Percentiles rank a stretch among this genome's conserved stretches.
Evolutionary conservation across 2,888 invertebrate genomes (phyloP).

Genomic region (Leucophenga maculata): DNA sequence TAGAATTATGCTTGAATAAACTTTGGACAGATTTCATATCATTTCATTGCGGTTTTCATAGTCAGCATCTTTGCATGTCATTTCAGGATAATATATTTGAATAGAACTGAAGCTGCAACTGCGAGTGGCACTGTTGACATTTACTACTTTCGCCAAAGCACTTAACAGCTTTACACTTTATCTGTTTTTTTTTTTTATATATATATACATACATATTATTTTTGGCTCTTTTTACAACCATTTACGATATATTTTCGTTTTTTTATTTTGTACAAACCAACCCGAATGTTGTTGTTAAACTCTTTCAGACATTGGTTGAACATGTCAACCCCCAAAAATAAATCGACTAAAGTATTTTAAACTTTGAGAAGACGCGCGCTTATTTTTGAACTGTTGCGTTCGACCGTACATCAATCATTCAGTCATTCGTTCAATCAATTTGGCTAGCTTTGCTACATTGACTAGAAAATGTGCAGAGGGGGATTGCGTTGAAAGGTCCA

Average conservation of each 20-base stretch:
- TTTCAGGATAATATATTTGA: too few species aligned
- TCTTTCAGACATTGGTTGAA: not conserved
- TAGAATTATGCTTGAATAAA: too few species aligned
- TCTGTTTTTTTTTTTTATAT: not conserved
- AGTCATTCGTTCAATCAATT: not conserved
- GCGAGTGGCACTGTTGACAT: too few species aligned
- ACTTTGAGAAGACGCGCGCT: not conserved
- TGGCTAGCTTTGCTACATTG: too few species aligned
- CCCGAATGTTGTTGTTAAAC: not conserved
- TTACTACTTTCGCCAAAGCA: too few species aligned
- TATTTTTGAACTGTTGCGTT: constrained; percentile 18
- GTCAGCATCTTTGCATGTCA: too few species aligned
- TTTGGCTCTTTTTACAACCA: not conserved
- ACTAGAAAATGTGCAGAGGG: not conserved
- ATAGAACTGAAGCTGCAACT: too few species aligned
- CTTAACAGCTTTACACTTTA: not conserved
- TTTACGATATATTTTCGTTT: constrained; percentile 33
- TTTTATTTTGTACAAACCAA: too few species aligned
- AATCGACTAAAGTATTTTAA: constrained; percentile 17
- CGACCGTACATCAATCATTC: not conserved
- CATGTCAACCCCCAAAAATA: constrained; percentile 7
- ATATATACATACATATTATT: constrained; percentile 34
- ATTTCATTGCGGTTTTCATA: too few species aligned
- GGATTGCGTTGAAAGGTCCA: not conserved
- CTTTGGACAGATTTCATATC: too few species aligned